Conservation (phyloP, 2,113 vertebrate species). For the Corynorhinus townsendii region DNA sequence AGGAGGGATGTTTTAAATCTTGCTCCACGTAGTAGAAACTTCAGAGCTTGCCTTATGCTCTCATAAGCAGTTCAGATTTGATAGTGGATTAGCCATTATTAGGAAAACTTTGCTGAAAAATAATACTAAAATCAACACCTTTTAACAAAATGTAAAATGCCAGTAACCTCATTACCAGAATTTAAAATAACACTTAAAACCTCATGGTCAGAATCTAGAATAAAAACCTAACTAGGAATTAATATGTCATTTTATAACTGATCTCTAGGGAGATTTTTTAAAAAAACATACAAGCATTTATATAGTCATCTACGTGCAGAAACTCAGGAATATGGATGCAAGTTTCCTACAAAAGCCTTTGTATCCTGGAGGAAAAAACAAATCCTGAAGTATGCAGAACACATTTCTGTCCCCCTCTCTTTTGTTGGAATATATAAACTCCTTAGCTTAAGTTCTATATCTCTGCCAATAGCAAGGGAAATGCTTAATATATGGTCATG, state of each 20-base stretch:
- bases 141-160: conserved; percentile 33
- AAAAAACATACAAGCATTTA: conserved; percentile 46
- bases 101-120: conserved; percentile 20
- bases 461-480: conserved; percentile 36
- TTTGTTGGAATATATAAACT: conserved; percentile 25
- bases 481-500: not conserved
- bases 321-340: conserved; percentile 56
- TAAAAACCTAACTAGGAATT: conserved; percentile 56
- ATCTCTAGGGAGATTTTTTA: conserved; percentile 20
- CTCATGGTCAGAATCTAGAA: conserved; percentile 43
- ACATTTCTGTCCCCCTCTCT: not conserved
- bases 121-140: conserved; percentile 32
- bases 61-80: not conserved
- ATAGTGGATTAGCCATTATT: not conserved
- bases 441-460: conserved; percentile 41
- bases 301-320: conserved; percentile 50
- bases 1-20: not conserved
- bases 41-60: not conserved
- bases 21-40: conserved; percentile 4
- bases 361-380: conserved; percentile 24
- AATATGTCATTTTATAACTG: conserved; percentile 59
- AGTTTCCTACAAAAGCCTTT: conserved; percentile 43
- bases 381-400: conserved; percentile 34
- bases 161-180: conserved; percentile 22
- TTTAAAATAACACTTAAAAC: conserved; percentile 45